These are phyloP conservation scores for Oryzias dopingdopingensis DNA, from an alignment of 2,797 vertebrate genomes.

Conservation along the genomic window DNA sequence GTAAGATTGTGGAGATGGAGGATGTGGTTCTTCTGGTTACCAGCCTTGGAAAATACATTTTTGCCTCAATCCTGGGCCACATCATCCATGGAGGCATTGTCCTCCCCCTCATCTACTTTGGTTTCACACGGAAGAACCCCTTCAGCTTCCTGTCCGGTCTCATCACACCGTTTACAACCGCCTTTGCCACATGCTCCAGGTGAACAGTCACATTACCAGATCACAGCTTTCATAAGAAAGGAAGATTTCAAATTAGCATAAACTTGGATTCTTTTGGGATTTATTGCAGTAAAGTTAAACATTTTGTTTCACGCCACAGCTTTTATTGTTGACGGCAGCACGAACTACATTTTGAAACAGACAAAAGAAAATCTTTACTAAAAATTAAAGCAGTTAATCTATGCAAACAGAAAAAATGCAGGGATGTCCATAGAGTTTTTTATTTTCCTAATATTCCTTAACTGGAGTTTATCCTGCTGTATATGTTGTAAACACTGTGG, in stretches of 20 bases:
- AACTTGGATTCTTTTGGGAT: neutral
- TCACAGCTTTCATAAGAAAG: neutral
- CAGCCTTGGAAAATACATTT: conserved; percentile 96
- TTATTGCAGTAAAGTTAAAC: neutral
- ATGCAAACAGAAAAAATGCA: too few species aligned
- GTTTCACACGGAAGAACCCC: conserved; percentile 90
- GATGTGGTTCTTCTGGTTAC: conserved; percentile 90
- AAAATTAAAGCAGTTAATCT: too few species aligned
- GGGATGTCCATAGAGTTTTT: too few species aligned
- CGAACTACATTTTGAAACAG: too few species aligned
- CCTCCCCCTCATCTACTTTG: conserved; percentile 94
- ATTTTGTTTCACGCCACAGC: too few species aligned
- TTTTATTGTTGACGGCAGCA: too few species aligned
- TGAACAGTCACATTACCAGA: conserved; percentile 18
- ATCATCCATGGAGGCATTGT: conserved; percentile 92
- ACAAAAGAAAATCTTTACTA: too few species aligned
- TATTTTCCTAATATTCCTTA: too few species aligned
- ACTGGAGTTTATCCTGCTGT: too few species aligned
- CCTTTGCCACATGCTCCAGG: conserved; percentile 94
- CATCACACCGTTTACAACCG: conserved; percentile 92
- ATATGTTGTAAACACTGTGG: too few species aligned
- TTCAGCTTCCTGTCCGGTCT: conserved; percentile 93
- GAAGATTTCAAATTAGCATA: neutral
- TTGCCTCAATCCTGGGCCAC: conserved; percentile 94
- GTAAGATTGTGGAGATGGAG: conserved; percentile 99